These are phyloP conservation scores for Coracopsis vasa DNA, from an alignment of 2,113 vertebrate genomes.

Conservation along the genomic window DNA sequence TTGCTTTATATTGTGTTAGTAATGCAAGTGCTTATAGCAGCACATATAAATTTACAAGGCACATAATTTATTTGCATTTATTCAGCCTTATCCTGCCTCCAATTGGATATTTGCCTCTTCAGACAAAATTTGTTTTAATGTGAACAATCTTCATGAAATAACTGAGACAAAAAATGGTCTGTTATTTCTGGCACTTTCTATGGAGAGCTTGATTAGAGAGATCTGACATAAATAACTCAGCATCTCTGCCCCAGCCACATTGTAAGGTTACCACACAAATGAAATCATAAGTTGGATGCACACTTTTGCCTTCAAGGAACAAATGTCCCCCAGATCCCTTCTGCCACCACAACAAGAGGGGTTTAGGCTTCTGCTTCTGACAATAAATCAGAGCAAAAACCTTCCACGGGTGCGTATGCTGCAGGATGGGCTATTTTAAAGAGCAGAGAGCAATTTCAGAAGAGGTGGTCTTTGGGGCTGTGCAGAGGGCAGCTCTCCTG, in stretches of 20 bases:
- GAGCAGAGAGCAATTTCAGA: not conserved
- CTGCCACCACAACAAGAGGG: not conserved
- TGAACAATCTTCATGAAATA: not conserved
- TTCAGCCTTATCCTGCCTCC: not conserved
- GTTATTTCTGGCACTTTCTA: not conserved
- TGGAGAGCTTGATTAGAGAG: not conserved
- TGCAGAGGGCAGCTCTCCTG: not conserved
- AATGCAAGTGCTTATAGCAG: not conserved
- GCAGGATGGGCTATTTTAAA: not conserved
- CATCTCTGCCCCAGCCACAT: not conserved
- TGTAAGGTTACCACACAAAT: not conserved
- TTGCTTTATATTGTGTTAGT: not conserved
- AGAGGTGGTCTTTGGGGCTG: not conserved
- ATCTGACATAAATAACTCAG: not conserved
- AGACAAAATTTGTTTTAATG: not conserved
- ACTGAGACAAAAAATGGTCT: not conserved
- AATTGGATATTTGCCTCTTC: not conserved
- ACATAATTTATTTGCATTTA: not conserved
- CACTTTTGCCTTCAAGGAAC: not conserved
- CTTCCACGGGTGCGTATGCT: fast-evolving
- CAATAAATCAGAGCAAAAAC: not conserved
- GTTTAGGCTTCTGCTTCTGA: not conserved
- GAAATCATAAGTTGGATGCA: not conserved
- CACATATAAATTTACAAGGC: not conserved
- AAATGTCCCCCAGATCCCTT: not conserved